Evolutionary conservation across 1,140 invertebrate genomes (phyloP), one percentile per base, ranked within the genome.

Genomic region (Patella vulgata): DNA sequence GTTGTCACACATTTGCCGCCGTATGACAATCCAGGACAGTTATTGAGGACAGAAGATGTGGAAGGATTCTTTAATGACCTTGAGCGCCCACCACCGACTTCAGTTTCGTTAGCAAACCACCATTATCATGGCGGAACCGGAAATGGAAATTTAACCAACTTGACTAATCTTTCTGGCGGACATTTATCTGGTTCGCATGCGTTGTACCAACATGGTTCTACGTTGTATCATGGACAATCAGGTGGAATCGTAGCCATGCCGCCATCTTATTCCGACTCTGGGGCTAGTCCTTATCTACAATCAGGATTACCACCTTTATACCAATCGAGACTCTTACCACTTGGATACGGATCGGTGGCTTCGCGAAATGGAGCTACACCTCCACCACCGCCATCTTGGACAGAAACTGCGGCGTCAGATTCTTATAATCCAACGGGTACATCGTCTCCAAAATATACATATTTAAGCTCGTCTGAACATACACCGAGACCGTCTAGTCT

Each of bases 41-140:
- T 69, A 5, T 23, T 69, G n/a, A 61, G 61, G 21, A 59, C 46
- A 12, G 67, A 69, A 19, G 67, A 69, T 36, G 67, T 69, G 42
- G 67, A 69, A 43, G 67, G 60, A 17, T 69, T 69, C 43, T 65
- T 69, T 40, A 40, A 69, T 30, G 52, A 62, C 36, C 55, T 69
- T 11, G 67, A 69, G 52, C 51, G 44, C 40, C 51, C 40, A 28
- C 51, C 56, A n/a, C 43, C 51, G 0, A 33, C 56, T n/a, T 52
- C 63, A 30, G 12, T 30, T 19, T 19, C 33, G 6, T n/a, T 44
- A 21, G 5, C 48, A 14, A 33, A 23, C 17, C 2, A 27, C 17
- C 44, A 57, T 33, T 46, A 55, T 14, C 9, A 23, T 12, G 9
- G 21, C 6, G 17, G 44, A 8, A 2, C 23, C 11, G n/a, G n/a